A percentile compares a stretch with the other conserved stretches of the same genome.
phyloP scores from a whole-genome alignment of 1,140 invertebrate species.

The Eriosoma lanigerum region DNA sequence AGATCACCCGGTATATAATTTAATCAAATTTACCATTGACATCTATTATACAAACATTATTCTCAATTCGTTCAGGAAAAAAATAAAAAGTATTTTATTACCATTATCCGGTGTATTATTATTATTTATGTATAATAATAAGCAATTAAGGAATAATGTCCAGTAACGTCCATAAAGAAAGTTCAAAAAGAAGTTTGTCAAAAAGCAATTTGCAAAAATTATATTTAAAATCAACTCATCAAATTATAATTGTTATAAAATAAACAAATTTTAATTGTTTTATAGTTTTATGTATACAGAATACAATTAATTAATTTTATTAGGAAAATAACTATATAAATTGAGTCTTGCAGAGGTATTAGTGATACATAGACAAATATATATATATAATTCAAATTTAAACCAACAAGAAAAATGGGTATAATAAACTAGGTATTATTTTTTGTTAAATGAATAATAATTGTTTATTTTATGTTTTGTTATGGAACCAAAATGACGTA shows the following conservation, averaged over 20 bases:
- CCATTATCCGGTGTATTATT: not conserved
- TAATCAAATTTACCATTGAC: not conserved
- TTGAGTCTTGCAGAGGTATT: too few species aligned
- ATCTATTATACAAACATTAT: conserved; percentile 2
- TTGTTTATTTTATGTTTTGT: too few species aligned
- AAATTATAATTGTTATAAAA: not conserved
- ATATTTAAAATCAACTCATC: not conserved
- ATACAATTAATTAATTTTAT: not conserved
- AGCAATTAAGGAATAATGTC: too few species aligned
- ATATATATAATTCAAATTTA: too few species aligned
- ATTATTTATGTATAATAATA: not conserved
- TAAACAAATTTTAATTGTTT: not conserved
- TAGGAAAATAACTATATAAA: too few species aligned
- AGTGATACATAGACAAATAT: too few species aligned
- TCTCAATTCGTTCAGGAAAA: not conserved
- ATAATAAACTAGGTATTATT: too few species aligned
- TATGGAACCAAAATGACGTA: too few species aligned
- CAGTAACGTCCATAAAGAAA: too few species aligned
- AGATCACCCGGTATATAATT: not conserved
- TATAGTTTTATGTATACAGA: not conserved
- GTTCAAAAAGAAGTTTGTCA: not conserved
- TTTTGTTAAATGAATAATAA: too few species aligned
- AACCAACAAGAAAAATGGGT: too few species aligned
- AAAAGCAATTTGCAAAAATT: not conserved
- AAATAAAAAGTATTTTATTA: not conserved